phyloP scores from a whole-genome alignment of 2,113 vertebrate species.

The Meleagris gallopavo region DNA sequence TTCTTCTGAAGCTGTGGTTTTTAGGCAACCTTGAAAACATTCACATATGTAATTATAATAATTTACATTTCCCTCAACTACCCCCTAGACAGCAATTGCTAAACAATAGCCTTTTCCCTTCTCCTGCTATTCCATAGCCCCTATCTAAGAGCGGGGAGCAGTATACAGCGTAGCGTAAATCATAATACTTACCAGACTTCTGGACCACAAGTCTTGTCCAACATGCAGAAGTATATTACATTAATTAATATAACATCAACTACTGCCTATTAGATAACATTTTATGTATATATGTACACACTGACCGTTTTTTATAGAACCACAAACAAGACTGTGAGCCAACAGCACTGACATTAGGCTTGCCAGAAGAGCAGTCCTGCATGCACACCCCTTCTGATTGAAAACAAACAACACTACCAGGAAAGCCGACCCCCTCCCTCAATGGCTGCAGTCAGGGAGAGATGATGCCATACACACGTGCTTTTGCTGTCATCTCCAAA shows the following conservation, averaged over 20 bases:
- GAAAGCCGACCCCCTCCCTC: not conserved
- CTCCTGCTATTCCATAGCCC: not conserved
- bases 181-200: not conserved
- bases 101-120: not conserved
- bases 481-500: not conserved
- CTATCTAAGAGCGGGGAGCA: not conserved
- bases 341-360: rapidly evolving
- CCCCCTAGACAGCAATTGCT: not conserved
- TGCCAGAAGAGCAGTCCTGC: not conserved
- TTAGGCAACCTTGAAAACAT: constrained; percentile 3
- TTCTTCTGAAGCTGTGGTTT: not conserved
- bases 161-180: not conserved
- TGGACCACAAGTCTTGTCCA: not conserved
- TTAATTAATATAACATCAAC: not conserved
- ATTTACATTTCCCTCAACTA: not conserved
- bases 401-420: not conserved
- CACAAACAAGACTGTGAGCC: not conserved
- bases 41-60: not conserved
- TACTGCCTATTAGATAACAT: not conserved
- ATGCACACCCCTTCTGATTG: not conserved
- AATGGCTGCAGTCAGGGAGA: not conserved
- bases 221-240: not conserved
- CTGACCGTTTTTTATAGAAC: not conserved
- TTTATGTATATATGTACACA: not conserved
- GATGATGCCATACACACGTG: rapidly evolving